phyloP scores from a whole-genome alignment of 2,888 invertebrate species.

The Aleiodes alternator region DNA sequence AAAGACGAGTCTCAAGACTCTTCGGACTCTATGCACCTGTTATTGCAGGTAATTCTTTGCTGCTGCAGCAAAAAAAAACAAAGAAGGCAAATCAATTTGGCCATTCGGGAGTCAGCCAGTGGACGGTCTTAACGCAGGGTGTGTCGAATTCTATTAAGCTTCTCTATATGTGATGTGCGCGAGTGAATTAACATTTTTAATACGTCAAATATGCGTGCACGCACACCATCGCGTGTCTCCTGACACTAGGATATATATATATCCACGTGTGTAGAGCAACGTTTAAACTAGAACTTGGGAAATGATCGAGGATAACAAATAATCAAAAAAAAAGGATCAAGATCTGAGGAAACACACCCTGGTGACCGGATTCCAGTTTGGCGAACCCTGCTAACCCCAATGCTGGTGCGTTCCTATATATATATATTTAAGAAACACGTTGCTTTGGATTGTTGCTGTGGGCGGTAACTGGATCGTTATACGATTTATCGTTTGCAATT shows the following conservation, averaged over 20 bases:
- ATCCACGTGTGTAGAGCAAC: slow-evolving; percentile 18
- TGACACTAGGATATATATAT: slow-evolving; percentile 27
- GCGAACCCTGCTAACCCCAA: slow-evolving; percentile 33
- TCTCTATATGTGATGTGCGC: slow-evolving; percentile 39
- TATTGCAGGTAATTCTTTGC: neutral
- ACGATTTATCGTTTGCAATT: no score
- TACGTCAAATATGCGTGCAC: slow-evolving; percentile 59
- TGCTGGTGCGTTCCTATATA: slow-evolving; percentile 29
- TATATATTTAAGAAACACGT: slow-evolving; percentile 11
- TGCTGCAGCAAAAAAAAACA: no score
- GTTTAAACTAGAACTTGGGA: neutral
- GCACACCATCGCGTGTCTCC: slow-evolving; percentile 59
- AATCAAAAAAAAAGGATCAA: slow-evolving; percentile 20
- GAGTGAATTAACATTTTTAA: slow-evolving; percentile 52
- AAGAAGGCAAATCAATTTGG: no score
- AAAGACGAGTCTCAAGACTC: slow-evolving; percentile 51
- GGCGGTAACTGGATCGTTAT: no score
- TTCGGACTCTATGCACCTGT: slow-evolving; percentile 44
- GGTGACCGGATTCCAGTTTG: slow-evolving; percentile 36
- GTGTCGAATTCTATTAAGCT: neutral
- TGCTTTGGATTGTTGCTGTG: neutral
- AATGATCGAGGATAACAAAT: neutral
- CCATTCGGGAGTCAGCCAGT: no score
- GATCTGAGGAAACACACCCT: slow-evolving; percentile 1
- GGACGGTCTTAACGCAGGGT: neutral